Evolutionary conservation across 2,113 vertebrate genomes (phyloP).

Genomic region (Antechinus flavipes): DNA sequence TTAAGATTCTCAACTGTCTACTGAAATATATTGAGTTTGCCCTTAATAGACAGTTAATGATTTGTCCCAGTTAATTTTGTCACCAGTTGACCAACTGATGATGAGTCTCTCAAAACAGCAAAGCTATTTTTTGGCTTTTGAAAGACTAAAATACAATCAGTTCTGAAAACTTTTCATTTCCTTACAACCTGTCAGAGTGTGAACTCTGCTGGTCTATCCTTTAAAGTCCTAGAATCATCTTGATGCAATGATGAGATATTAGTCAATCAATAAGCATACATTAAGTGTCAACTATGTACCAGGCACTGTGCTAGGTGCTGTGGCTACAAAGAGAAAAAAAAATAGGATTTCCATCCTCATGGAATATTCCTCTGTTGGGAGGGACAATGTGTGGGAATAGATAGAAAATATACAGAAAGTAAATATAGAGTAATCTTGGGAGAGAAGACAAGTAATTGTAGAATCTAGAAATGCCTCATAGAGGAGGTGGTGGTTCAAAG

Average conservation of each 20-base stretch:
- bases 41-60: not conserved
- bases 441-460: not conserved
- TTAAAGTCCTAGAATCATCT: not conserved
- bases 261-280: not conserved
- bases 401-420: not conserved
- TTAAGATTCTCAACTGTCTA: not conserved
- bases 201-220: not conserved
- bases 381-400: not conserved
- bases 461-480: not conserved
- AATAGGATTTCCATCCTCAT: not conserved
- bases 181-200: not conserved
- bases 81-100: not conserved
- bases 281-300: not conserved
- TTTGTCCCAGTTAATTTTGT: not conserved
- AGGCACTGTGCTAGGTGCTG: not conserved
- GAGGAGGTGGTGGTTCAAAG: not conserved
- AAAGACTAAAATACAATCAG: not conserved
- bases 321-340: not conserved
- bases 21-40: not conserved
- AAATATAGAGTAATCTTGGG: not conserved
- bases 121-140: not conserved
- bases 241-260: not conserved
- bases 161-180: not conserved
- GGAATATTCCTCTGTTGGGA: not conserved
- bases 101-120: not conserved